Evolutionary conservation across 2,888 invertebrate genomes (phyloP), one percentile per base, ranked within the genome.

Genomic region (Acheta domesticus): DNA sequence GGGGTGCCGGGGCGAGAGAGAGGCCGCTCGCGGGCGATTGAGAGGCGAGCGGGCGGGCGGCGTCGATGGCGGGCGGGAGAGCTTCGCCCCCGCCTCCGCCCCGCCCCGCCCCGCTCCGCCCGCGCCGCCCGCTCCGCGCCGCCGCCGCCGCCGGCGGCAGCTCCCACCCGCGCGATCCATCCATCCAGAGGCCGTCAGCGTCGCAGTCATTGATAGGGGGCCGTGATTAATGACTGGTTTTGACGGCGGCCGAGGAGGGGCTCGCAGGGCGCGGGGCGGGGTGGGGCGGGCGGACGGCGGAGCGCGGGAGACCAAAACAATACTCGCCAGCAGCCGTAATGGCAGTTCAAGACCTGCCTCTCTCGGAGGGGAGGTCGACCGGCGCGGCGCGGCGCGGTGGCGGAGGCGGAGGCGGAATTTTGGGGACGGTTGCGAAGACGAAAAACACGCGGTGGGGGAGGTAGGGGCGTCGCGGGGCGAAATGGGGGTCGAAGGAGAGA

Each of bases 161-260:
- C 62, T 62, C 11, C 62, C 62, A 62, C n/a, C 62, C 16, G n/a
- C 62, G 14, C 62, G 62, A 62, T 62, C 62, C 62, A 62, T 62
- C 62, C 62, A 62, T 62, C 62, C 62, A 62, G n/a, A 62, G 36
- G 16, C 62, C 62, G 62, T 62, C 62, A 62, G 62, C 62, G 62
- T 62, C 62, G 62, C 62, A 62, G 62, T 62, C 62, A 62, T 62
- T 62, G 62, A 62, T 62, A 62, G 62, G 62, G 62, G 62, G 4
- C n/a, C 16, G 62, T 62, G 62, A 62, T 62, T 62, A 62, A 62
- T 62, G 62, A 62, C 62, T 62, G 62, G 62, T 62, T 62, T 62
- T 62, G 62, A 62, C 62, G 62, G 14, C 62, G 62, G 16, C 62
- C 16, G n/a, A 5, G 62, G 62, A 62, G 16, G 62, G 62, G n/a